Base-by-base conservation (phyloP, 2,888 invertebrate genomes). In the Dynastes maya region DNA sequence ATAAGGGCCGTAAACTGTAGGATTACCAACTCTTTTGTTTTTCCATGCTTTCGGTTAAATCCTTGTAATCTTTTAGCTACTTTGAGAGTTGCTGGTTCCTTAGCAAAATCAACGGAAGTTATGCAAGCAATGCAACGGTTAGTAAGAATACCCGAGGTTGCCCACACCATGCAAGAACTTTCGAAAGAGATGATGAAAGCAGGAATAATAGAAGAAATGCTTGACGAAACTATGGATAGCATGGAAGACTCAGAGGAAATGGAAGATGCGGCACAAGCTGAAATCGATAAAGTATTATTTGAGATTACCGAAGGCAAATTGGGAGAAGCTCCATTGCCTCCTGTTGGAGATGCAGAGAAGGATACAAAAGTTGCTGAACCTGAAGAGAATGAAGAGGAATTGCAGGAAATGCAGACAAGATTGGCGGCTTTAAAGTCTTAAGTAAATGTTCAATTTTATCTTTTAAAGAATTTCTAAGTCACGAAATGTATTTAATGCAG, bases 181-280 rank as follows among this genome's bases (percentile, higher is more conserved):
- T 98, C 98, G 1, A 97, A 96, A 86, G 99, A 99, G 91, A 99
- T 99, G 99, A 99, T 98, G 97, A 96, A 94, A 88, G 98, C 98
- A 0, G 99, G 99, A 22, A 98, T 99, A 80, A 97, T 99, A 76
- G 99, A 99, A 88, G 99, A 99, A 90, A 98, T 99, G 98, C 90
- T 99, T 61, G 98, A 99, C 82, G 99, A 99, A 87, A 97, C 98
- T 45, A 95, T 99, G 94, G 97, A 98, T 80, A 91, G 93, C 3
- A 93, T 98, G 81, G 97, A 98, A 84, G 97, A 98, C 87, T 94
- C 96, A 5, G 98, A 98, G 84, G 98, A 98, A 86, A 92, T 98
- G 91, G 99, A 99, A 86, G 98, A 98, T 84, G 97, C 96, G 83
- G 98, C 97, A 4, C 97, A 98, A 88, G 93, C 93, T 81, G 98